Percentiles rank a stretch among this genome's conserved stretches.
phyloP scores from a whole-genome alignment of 2,797 vertebrate genomes.

The Garrulus glandarius region DNA sequence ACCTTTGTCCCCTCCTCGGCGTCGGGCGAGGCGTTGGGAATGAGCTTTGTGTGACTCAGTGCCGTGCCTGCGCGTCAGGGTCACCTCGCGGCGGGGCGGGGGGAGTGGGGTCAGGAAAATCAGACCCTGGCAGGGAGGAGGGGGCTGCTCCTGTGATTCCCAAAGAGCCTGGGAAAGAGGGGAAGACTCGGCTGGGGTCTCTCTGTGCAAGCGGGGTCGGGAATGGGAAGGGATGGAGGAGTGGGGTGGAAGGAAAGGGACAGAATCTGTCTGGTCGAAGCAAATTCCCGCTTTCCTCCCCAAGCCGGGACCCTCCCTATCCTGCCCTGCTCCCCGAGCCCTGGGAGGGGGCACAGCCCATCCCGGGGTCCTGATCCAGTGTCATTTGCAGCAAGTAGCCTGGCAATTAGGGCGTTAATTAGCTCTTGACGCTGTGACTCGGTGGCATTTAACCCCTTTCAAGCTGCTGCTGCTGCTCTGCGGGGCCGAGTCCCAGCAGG shows the following conservation, averaged over 20 bases:
- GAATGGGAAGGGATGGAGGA: not conserved
- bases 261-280: not conserved
- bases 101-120: rapidly evolving
- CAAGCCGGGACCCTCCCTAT: not conserved
- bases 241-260: not conserved
- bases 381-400: too few relatives aligned
- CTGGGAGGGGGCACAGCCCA: not conserved
- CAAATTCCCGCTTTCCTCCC: not conserved
- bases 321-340: not conserved
- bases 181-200: rapidly evolving
- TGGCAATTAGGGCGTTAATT: not conserved
- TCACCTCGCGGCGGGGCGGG: not conserved
- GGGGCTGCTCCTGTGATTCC: not conserved
- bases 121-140: not conserved
- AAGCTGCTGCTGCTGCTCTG: not conserved
- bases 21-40: rapidly evolving
- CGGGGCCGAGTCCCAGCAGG: not conserved
- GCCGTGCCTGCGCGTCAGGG: rapidly evolving
- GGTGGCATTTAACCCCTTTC: not conserved
- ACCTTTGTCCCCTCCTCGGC: rapidly evolving
- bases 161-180: not conserved
- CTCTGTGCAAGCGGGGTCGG: rapidly evolving
- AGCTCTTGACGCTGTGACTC: not conserved
- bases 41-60: rapidly evolving
- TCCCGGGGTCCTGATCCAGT: rapidly evolving